Conservation (phyloP, 2,113 vertebrate species). For the Theropithecus gelada region DNA sequence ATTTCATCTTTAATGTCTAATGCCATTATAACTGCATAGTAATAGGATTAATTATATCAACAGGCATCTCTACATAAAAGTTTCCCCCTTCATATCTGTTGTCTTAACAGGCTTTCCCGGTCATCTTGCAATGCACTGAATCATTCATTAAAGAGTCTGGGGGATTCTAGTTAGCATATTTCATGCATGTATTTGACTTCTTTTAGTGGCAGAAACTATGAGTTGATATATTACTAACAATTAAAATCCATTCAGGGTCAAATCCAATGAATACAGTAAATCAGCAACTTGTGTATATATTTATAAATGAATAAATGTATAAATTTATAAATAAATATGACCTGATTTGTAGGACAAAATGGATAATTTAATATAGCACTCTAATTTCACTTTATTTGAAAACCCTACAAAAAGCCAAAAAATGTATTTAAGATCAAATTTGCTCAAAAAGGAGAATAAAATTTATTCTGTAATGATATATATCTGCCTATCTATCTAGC, state of each 20-base stretch:
- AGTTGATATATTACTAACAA: background rate
- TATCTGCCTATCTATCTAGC: background rate
- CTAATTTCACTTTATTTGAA: background rate
- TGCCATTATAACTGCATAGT: background rate
- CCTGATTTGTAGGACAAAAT: background rate
- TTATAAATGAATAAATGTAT: background rate
- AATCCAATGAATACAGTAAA: background rate
- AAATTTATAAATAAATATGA: constrained; percentile 16
- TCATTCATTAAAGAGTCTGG: background rate
- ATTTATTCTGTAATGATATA: background rate
- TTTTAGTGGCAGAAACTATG: background rate
- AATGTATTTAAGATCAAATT: background rate
- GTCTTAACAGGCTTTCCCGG: background rate
- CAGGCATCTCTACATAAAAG: background rate
- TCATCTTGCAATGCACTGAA: background rate
- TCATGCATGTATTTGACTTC: background rate
- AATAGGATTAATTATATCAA: background rate
- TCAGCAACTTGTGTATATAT: background rate
- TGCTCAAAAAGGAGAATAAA: background rate
- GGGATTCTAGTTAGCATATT: background rate
- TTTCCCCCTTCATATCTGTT: background rate
- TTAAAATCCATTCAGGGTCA: background rate
- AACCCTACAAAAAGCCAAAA: background rate
- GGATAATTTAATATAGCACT: background rate
- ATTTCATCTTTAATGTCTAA: background rate